These are phyloP conservation scores for Macrochelys suwanniensis DNA, from an alignment of 2,797 vertebrate species.

Conservation along the genomic window DNA sequence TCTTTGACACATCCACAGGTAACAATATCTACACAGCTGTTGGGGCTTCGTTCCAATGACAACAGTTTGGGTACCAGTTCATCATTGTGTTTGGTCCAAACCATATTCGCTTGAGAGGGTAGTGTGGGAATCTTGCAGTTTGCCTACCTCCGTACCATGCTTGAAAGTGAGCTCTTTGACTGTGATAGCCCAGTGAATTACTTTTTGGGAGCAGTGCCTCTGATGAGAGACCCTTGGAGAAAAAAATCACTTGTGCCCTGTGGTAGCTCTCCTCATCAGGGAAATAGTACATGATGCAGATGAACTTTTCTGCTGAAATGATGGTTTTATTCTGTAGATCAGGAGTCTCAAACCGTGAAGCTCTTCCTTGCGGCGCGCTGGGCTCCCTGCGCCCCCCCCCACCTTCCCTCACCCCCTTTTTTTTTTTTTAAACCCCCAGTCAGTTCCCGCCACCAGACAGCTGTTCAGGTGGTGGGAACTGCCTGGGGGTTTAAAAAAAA, in stretches of 20 bases:
- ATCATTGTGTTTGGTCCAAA: neutral
- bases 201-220: neutral
- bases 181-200: neutral
- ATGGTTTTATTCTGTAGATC: neutral
- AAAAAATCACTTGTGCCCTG: neutral
- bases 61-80: neutral
- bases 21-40: neutral
- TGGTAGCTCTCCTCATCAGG: neutral
- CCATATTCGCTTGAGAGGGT: neutral
- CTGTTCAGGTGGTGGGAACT: too few relatives aligned
- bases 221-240: neutral
- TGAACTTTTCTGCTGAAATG: neutral
- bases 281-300: neutral
- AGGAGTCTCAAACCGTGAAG: too few relatives aligned
- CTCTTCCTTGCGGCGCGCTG: too few relatives aligned
- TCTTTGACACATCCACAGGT: neutral
- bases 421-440: too few relatives aligned
- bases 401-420: too few relatives aligned
- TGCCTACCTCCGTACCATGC: neutral
- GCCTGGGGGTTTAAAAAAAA: too few relatives aligned
- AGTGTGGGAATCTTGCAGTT: neutral
- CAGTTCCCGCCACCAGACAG: too few relatives aligned
- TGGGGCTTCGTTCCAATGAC: neutral
- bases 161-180: neutral
- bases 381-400: too few relatives aligned